Conservation (phyloP, 2,797 vertebrate species). For the Amblyopsis hoosieri region DNA sequence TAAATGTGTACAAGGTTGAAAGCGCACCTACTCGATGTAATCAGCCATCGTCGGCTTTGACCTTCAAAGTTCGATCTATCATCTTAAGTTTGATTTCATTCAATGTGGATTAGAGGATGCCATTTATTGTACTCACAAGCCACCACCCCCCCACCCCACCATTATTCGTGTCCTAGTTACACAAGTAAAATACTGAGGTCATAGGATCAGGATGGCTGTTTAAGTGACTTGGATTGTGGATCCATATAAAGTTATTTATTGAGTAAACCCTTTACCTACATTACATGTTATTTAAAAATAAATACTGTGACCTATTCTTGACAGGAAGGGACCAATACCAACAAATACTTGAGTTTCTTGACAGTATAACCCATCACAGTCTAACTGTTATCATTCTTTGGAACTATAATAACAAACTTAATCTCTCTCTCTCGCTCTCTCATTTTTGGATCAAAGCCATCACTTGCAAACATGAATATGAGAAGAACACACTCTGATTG, state of each 20-base stretch:
- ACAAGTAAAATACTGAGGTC: not conserved
- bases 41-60: slow-evolving; percentile 36
- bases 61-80: slow-evolving; percentile 27
- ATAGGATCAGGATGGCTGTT: too few relatives aligned
- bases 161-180: not conserved
- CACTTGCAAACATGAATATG: slow-evolving; percentile 58
- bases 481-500: slow-evolving; percentile 74
- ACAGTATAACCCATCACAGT: not conserved
- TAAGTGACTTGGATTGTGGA: too few relatives aligned
- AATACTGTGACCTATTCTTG: too few relatives aligned
- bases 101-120: slow-evolving; percentile 31
- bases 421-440: slow-evolving; percentile 36
- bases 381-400: not conserved
- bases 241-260: not conserved
- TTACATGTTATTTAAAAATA: not conserved
- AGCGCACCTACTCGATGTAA: too few relatives aligned
- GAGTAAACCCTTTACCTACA: not conserved
- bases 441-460: slow-evolving; percentile 67
- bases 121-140: slow-evolving; percentile 12
- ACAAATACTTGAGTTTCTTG: too few relatives aligned
- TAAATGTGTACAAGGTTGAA: too few relatives aligned
- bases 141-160: slow-evolving; percentile 13
- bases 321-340: too few relatives aligned
- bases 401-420: not conserved
- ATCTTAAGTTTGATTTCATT: slow-evolving; percentile 21